Base-by-base conservation (phyloP, 2,888 invertebrate species). In the Thyatira batis region DNA sequence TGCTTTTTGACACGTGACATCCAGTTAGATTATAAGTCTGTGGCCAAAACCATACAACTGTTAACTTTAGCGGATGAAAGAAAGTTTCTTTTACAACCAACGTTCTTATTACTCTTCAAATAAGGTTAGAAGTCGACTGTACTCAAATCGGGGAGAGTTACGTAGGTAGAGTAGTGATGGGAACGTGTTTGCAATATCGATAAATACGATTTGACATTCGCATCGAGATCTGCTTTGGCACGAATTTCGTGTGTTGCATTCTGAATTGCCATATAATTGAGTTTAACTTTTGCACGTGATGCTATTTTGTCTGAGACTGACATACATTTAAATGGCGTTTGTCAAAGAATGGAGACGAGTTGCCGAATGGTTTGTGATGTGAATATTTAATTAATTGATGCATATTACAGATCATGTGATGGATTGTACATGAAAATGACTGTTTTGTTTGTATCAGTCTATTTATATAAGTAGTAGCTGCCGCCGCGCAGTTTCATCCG, bases 101-200 rank as follows among this genome's bases (percentile, higher is more conserved):
- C 53, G 53, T 48, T 51, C 57, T 59, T 67, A 57, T 60, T 9
- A 0, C 0, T 0, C 8, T 11, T 27, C 2, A 0, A 1, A 45
- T 65, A 65, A 25, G 54, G 61, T 60, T 50, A 27, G 57, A 57
- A 70, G 63, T 67, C 46, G 54, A 57, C 52, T 63, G 53, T 23
- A 44, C 50, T 1, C 43, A 43, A 17, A 43, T 17, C 55, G 44
- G 55, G 57, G 54, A 60, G 63, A 52, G 60, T 61, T 45, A 55
- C 65, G 71, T 75, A 72, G 73, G 73, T 62, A 61, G 61, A 55
- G 53, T 79, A 82, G 81, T 80, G 81, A 72, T 75, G 80, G 27
- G 69, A 66, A 82, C 84, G 82, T 84, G 85, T 71, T 60, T 51
- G 30, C 57, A 76, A 80, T 83, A 76, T 85, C 82, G 84, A 84